Base-by-base conservation (phyloP, 2,888 invertebrate genomes). In the Callimorpha dominula region DNA sequence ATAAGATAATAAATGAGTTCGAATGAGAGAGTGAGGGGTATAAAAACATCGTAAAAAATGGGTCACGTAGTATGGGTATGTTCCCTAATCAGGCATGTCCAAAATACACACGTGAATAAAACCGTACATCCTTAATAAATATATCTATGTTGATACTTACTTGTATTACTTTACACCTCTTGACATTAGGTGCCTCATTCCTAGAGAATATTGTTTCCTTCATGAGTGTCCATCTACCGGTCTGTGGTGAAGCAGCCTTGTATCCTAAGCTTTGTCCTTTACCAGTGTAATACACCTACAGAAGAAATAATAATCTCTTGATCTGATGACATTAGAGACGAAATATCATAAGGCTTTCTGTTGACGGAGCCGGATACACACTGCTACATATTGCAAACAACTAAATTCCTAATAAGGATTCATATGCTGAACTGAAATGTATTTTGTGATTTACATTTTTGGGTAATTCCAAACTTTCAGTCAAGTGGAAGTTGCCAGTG, bases 231-330 rank as follows among this genome's bases (percentile, higher is more conserved):
- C 97, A 97, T 76, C 96, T 96, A 79, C 95, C 96, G 74, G 95
- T 96, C 81, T 90, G 94, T 57, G 96, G 96, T 83, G 94, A 94
- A 4, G 93, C 87, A 8, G 90, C 92, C 89, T 99, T 99, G 85
- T 99, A 97, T 0, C 99, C 99, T 40, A 99, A 94, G 66, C 98
- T 97, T 50, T 97, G 96, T 0, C 98, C 97, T 92, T 99, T 99
- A 0, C 99, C 99, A 75, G 97, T 97, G 88, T 98, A 99, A 84
- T 98, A 96, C 12, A 99, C 97, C 97, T 95, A 68, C 14, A 15
- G 43, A 46, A 46, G 9, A 46, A 46, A 46, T 46, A 6, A 9
- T 46, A 46, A 31, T 2, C 31, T 31, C 1, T 31, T 31, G 2
- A 31, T 31, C 31, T 31, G 31, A 66, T 17, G 71, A 72, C 75